Percentiles rank a stretch among this genome's conserved stretches.
These are phyloP conservation scores for Crocuta crocuta DNA, from an alignment of 2,113 vertebrate genomes.

Conservation along the genomic window DNA sequence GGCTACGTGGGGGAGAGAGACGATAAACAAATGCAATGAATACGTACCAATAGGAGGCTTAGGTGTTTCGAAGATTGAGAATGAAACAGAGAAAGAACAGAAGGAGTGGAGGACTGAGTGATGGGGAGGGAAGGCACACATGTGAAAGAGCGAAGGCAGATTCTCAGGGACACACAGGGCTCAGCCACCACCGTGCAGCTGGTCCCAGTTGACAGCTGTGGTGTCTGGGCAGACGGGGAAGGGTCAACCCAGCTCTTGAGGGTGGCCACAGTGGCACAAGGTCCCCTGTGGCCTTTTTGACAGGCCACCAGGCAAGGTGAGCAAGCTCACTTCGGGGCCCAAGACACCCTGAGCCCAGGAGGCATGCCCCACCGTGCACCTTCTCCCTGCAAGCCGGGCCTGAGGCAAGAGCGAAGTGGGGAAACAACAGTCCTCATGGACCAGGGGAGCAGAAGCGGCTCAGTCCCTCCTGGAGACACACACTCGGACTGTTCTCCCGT, in stretches of 20 bases:
- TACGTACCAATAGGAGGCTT: too few species aligned
- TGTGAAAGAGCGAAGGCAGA: background rate
- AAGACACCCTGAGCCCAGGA: background rate
- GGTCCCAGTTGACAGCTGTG: background rate
- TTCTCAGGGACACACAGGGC: background rate
- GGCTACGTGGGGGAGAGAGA: background rate
- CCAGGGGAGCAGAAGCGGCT: background rate
- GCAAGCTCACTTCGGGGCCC: background rate
- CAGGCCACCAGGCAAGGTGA: fast-evolving
- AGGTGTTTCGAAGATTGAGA: background rate
- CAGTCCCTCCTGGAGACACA: background rate
- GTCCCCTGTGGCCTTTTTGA: background rate
- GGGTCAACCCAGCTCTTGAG: background rate
- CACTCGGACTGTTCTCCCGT: background rate
- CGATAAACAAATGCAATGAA: background rate
- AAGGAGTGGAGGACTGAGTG: background rate
- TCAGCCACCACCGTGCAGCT: background rate
- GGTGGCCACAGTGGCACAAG: fast-evolving
- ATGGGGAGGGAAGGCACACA: background rate
- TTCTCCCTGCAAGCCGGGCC: too few species aligned
- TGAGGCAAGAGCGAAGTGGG: background rate
- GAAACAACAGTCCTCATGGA: background rate
- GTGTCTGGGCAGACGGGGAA: background rate
- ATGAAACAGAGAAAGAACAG: background rate
- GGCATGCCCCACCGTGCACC: fast-evolving